Base-by-base conservation (phyloP, 2,888 invertebrate genomes). In the Drosophila multiciliata region DNA sequence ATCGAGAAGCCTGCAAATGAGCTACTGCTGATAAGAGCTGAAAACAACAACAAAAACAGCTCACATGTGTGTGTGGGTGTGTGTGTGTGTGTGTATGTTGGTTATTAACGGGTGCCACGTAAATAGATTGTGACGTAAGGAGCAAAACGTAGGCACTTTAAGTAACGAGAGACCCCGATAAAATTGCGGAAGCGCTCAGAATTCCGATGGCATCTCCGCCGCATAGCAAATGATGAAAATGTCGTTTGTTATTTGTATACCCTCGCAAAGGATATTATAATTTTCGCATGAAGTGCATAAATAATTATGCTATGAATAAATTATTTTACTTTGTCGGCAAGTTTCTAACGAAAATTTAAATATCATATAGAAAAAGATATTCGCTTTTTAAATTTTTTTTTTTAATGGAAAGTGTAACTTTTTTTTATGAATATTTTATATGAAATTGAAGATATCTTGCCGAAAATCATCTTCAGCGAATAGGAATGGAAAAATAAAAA, bases 141-240 rank as follows among this genome's bases (percentile, higher is more conserved):
- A 64, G 71, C 54, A 64, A 70, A 49, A 35, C 54, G 73, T 62
- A 72, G 58, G 35, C 23, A 32, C 23, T 45, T 57, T 53, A 62
- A 59, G 66, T 75, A 70, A 70, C 63, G 75, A 64, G 63, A 53
- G 38, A 40, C 65, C 70, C 75, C 83, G 89, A 90, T 91, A 90
- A 91, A 89, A 90, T 73, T 81, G 80, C 90, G 89, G 90, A 89
- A 91, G 89, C 72, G 73, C 76, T 73, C 83, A 75, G 75, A 81
- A 89, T 80, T 82, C 81, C 78, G 85, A 88, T 88, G 70, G 81
- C 79, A 83, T 77, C 87, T 62, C 57, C n/a, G 35, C 38, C 71
- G 57, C 50, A 32, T 54, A 60, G 42, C 61, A 66, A 69, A 63
- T 57, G 73, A 73, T 52, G 69, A 54, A 72, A 79, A 70, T 73